Conservation (phyloP, 2,113 vertebrate genomes). For the Turnix velox region DNA sequence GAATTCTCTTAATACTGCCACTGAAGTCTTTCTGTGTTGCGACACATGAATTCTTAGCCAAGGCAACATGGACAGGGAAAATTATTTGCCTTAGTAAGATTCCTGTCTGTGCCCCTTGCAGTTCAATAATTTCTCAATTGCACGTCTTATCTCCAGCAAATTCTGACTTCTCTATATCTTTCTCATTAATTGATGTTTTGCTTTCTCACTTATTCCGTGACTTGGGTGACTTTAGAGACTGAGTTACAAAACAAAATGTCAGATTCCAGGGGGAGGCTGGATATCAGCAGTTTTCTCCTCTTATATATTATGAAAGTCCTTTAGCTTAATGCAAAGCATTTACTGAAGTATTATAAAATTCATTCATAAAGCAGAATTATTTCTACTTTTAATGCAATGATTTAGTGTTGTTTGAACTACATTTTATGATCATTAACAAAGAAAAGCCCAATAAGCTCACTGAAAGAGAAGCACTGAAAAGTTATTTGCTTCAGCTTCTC, state of each 20-base stretch:
- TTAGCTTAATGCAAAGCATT: not conserved
- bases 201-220: not conserved
- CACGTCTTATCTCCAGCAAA: not conserved
- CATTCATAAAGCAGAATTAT: not conserved
- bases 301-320: not conserved
- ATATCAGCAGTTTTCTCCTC: not conserved
- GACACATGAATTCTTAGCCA: rapidly evolving
- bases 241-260: not conserved
- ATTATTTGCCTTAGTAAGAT: not conserved
- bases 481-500: not conserved
- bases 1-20: not conserved
- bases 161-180: not conserved
- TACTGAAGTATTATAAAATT: not conserved
- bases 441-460: not conserved
- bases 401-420: not conserved
- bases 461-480: not conserved
- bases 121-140: not conserved
- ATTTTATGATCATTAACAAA: not conserved
- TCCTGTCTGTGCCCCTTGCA: not conserved
- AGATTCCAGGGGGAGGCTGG: rapidly evolving
- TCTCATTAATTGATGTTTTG: not conserved
- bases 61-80: not conserved
- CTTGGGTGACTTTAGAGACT: not conserved
- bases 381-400: not conserved
- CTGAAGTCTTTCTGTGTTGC: not conserved